Conservation (phyloP, 2,113 vertebrate genomes). For the Triplophysa rosa region DNA sequence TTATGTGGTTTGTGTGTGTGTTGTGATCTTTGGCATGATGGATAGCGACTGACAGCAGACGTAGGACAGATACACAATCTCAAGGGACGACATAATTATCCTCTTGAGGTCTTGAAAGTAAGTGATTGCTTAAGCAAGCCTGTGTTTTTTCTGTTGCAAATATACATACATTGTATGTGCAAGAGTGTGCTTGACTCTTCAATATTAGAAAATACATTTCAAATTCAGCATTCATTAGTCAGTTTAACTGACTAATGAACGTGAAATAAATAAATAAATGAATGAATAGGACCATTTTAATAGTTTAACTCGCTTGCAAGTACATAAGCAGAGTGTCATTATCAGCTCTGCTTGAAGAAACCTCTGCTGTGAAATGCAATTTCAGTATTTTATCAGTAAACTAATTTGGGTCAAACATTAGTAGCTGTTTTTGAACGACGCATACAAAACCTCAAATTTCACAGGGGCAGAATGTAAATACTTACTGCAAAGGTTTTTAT, state of each 20-base stretch:
- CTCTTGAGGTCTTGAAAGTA: slow-evolving; percentile 37
- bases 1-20: slow-evolving; percentile 4
- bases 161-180: slow-evolving; percentile 36
- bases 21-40: slow-evolving; percentile 19
- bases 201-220: no score
- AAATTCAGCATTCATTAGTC: no score
- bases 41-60: slow-evolving; percentile 34
- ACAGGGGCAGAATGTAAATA: background rate
- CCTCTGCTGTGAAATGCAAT: background rate
- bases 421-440: background rate
- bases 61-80: slow-evolving; percentile 32
- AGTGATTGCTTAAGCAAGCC: background rate
- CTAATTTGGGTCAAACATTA: slow-evolving; percentile 47
- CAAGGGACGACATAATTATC: slow-evolving; percentile 41
- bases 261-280: no score
- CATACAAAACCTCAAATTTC: background rate
- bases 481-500: background rate
- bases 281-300: slow-evolving; percentile 47
- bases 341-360: slow-evolving; percentile 53
- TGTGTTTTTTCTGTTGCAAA: background rate
- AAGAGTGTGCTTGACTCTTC: slow-evolving; percentile 34
- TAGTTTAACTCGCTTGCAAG: slow-evolving; percentile 51
- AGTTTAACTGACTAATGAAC: no score
- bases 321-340: slow-evolving; percentile 54
- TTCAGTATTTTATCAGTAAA: slow-evolving; percentile 1